Evolutionary conservation across 2,113 vertebrate species (phyloP).

Genomic region (Hassar affinis): DNA sequence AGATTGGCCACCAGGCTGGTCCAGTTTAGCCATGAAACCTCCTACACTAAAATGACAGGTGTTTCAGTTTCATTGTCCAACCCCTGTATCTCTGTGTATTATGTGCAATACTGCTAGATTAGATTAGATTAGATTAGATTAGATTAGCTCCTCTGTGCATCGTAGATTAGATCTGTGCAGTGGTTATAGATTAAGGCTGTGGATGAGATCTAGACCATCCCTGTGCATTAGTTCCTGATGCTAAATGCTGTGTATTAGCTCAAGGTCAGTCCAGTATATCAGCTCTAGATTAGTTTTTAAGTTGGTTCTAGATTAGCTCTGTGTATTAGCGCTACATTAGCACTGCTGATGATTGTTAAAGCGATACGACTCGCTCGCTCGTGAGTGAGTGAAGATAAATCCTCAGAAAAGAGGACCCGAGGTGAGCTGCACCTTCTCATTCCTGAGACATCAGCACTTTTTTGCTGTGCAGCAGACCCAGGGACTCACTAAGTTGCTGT

Average conservation of each 20-base stretch:
- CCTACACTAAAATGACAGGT: too few species aligned
- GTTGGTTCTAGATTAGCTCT: not conserved
- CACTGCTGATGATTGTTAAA: not conserved
- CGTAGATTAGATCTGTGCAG: not conserved
- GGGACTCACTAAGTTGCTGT: not conserved
- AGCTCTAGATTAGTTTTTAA: not conserved
- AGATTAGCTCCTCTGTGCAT: not conserved
- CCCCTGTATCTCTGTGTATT: not conserved
- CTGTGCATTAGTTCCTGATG: not conserved
- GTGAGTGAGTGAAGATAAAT: not conserved
- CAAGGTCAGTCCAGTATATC: not conserved
- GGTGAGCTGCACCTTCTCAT: not conserved
- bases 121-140: not conserved
- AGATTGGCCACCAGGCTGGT: too few species aligned
- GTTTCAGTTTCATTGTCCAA: too few species aligned
- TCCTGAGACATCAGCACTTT: constrained; percentile 4
- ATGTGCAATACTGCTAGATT: not conserved
- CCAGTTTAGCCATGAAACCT: too few species aligned
- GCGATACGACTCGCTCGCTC: not conserved
- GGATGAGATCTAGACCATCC: not conserved
- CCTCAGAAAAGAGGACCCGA: not conserved
- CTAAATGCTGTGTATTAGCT: not conserved
- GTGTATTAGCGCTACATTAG: not conserved
- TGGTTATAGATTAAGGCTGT: not conserved
- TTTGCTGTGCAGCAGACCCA: not conserved